Evolutionary conservation across 2,113 vertebrate genomes (phyloP).

Genomic region (Platycercus adscitus): DNA sequence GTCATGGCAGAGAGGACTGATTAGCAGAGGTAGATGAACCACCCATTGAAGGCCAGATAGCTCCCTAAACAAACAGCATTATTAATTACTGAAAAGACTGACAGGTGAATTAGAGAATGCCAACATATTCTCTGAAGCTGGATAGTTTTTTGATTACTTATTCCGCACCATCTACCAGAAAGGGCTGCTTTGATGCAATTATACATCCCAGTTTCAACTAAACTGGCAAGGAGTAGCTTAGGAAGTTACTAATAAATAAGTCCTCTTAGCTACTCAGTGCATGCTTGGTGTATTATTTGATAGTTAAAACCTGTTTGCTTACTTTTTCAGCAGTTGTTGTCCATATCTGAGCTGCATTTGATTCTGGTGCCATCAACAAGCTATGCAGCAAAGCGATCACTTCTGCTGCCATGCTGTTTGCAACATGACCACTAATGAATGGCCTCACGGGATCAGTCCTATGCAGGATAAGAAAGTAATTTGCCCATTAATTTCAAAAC

Average conservation of each 20-base stretch:
- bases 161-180: background rate
- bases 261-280: background rate
- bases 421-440: constrained; percentile 97
- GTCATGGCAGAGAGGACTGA: background rate
- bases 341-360: constrained; percentile 97
- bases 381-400: constrained; percentile 96
- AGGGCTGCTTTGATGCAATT: background rate
- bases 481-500: background rate
- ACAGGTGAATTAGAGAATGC: background rate
- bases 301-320: background rate
- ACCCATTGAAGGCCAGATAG: background rate
- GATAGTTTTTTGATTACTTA: background rate
- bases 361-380: constrained; percentile 94
- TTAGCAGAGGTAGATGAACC: background rate
- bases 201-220: background rate
- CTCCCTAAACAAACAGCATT: background rate
- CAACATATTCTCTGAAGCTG: background rate
- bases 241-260: background rate
- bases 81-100: background rate
- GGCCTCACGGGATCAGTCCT: constrained; percentile 95
- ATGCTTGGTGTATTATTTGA: background rate
- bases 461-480: background rate
- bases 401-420: constrained; percentile 98
- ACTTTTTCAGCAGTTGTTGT: constrained; percentile 97
- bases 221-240: background rate